Base-by-base conservation (phyloP, 2,113 vertebrate species). In the Thunnus thynnus region DNA sequence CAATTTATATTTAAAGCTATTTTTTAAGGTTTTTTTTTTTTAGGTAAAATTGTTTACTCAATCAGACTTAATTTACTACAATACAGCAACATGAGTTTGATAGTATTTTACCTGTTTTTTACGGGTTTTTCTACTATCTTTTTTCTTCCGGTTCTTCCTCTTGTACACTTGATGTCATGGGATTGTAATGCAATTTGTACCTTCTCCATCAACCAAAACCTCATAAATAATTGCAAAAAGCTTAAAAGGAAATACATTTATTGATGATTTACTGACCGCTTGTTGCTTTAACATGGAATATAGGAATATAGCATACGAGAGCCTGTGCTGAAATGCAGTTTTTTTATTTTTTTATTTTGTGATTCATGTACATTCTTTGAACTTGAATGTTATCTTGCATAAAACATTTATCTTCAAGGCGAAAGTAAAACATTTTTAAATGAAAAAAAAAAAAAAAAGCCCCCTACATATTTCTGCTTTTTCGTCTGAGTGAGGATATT, bases 351-450 rank as follows among this genome's bases (percentile, higher is more conserved):
- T 44, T 32, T 17, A 25, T 9, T 25, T 25, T 67, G 41, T 18
- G 48, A 60, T 22, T 25, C 4, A 6, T 72, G 46, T 18, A 25
- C 27, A 44, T 32, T 13, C 50, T 47, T n/a, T 61, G 18, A n/a
- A 58, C 55, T 74, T 57, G 30, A 78, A 64, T 44, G 13, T 73
- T 32, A 22, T 48, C 55, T 73, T 8, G 1, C 64, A 86, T 87
- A 0, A 79, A 88, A 82, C 57, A 70, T 86, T 82, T 32, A 78
- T 72, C 6, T 57, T 50, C 2, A 7, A n/a, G 56, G 63, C 27
- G 1, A 83, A 70, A 72, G 63, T 22, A 36, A 83, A 88, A 86
- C 22, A 79, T 65, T 62, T 69, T 17, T 5, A 77, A 72, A 73
- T 47, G 9, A 27, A 72, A 74, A 60, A 58, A 55, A 20, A n/a